Conservation (phyloP, 2,888 invertebrate genomes). For the Caenorhabditis uteleia region DNA sequence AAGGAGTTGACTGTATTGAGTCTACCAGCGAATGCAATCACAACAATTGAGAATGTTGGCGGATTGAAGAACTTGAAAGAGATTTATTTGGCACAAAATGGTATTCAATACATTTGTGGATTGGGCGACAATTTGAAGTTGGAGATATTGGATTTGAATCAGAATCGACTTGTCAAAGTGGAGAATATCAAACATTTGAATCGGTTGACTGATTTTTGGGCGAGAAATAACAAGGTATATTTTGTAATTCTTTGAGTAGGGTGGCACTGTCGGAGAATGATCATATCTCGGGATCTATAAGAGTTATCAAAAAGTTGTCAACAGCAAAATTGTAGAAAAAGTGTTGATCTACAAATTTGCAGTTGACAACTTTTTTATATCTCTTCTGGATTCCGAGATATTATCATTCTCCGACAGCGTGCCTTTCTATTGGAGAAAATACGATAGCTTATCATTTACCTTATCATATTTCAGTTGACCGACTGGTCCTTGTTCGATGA, state of each 20-base stretch:
- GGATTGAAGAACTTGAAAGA: slow-evolving; percentile 81
- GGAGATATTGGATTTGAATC: slow-evolving; percentile 60
- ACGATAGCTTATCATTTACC: slow-evolving; percentile 3
- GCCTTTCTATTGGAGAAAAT: too few species aligned
- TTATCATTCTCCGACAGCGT: too few species aligned
- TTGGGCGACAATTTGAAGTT: slow-evolving; percentile 72
- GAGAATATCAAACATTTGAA: slow-evolving; percentile 50
- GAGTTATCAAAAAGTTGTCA: too few species aligned
- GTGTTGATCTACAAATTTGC: too few species aligned
- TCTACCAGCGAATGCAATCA: slow-evolving; percentile 52
- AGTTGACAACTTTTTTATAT: too few species aligned
- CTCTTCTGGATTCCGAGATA: too few species aligned
- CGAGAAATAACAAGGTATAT: slow-evolving; percentile 52
- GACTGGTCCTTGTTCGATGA: slow-evolving; percentile 53
- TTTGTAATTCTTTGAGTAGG: too few species aligned
- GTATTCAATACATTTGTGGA: slow-evolving; percentile 81
- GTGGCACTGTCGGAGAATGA: background rate
- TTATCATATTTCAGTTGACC: slow-evolving; percentile 25
- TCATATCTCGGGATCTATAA: too few species aligned
- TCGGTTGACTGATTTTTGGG: slow-evolving; percentile 63
- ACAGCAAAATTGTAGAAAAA: too few species aligned
- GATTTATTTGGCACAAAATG: slow-evolving; percentile 91
- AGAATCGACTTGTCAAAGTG: slow-evolving; percentile 55
- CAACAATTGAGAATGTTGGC: slow-evolving; percentile 76
- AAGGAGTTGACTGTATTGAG: slow-evolving; percentile 49